These are phyloP conservation scores for Rhopilema esculentum DNA, from an alignment of 30 jellyfish, hydroid and myxozoan species.

Conservation along the genomic window DNA sequence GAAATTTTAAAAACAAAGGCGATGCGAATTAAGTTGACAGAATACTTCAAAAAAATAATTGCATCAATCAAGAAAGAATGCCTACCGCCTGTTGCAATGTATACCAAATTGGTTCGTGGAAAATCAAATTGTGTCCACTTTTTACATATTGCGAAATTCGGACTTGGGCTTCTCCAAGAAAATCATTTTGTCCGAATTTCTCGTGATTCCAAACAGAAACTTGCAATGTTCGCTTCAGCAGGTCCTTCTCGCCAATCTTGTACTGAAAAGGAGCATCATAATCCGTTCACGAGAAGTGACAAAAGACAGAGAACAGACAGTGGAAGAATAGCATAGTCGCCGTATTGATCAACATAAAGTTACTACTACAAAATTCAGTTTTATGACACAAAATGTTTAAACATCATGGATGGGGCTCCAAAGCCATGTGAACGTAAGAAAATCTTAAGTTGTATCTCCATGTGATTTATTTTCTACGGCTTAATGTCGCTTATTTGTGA, in stretches of 20 bases:
- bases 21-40: no score
- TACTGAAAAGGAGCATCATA: constrained; percentile 61
- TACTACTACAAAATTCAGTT: no score
- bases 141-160: constrained; percentile 80
- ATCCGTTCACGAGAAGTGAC: neutral
- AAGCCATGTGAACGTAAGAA: no score
- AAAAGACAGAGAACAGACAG: neutral
- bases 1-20: no score
- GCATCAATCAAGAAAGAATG: neutral
- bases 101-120: constrained; percentile 93
- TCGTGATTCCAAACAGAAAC: constrained; percentile 94
- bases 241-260: constrained; percentile 85
- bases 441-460: no score
- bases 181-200: constrained; percentile 96
- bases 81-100: constrained; percentile 94
- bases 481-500: no score
- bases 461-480: no score
- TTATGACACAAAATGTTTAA: no score
- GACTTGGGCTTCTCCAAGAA: constrained; percentile 97
- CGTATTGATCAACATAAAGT: no score
- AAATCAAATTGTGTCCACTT: constrained; percentile 77
- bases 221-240: constrained; percentile 87
- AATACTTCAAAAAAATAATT: no score
- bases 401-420: no score
- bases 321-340: neutral